Evolutionary conservation across 2,888 invertebrate species (phyloP).

Genomic region (Chymomyza fuscimana): DNA sequence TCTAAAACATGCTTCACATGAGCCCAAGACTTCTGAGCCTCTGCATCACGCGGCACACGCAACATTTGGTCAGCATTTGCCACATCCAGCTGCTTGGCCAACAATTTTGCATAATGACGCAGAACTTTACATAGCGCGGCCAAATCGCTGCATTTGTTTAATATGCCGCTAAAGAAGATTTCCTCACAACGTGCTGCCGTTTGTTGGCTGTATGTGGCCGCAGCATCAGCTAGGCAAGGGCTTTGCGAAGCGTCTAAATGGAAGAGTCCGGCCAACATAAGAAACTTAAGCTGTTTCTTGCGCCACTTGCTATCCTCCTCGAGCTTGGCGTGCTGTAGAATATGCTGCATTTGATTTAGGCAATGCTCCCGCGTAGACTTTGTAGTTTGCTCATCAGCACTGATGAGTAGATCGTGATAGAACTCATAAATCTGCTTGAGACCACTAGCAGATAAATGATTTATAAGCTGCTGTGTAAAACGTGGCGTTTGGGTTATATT

Average conservation of each 20-base stretch:
- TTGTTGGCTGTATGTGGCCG: constrained; percentile 43
- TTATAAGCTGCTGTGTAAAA: constrained; percentile 28
- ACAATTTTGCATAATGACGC: neutral
- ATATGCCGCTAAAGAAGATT: constrained; percentile 36
- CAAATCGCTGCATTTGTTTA: constrained; percentile 25
- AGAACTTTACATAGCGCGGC: constrained; percentile 16
- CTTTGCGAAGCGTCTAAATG: constrained; percentile 33
- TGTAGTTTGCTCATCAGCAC: constrained; percentile 6
- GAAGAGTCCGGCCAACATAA: constrained; percentile 28
- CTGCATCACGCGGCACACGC: constrained; percentile 22
- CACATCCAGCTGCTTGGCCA: constrained; percentile 24
- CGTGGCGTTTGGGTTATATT: constrained; percentile 25
- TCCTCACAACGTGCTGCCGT: constrained; percentile 44
- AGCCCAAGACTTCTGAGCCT: constrained; percentile 30
- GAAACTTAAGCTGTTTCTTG: constrained; percentile 18
- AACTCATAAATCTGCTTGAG: constrained; percentile 27
- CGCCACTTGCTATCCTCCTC: constrained; percentile 15
- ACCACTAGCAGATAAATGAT: constrained; percentile 5
- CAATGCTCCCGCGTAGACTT: constrained; percentile 30
- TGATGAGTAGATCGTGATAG: constrained; percentile 21
- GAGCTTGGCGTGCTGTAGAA: constrained; percentile 27
- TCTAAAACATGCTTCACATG: constrained; percentile 7
- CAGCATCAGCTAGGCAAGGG: constrained; percentile 35
- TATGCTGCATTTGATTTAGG: constrained; percentile 42
- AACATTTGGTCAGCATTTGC: constrained; percentile 19